These are phyloP conservation scores for Larimichthys polyactis DNA, from an alignment of 2,113 vertebrate species.

Conservation along the genomic window DNA sequence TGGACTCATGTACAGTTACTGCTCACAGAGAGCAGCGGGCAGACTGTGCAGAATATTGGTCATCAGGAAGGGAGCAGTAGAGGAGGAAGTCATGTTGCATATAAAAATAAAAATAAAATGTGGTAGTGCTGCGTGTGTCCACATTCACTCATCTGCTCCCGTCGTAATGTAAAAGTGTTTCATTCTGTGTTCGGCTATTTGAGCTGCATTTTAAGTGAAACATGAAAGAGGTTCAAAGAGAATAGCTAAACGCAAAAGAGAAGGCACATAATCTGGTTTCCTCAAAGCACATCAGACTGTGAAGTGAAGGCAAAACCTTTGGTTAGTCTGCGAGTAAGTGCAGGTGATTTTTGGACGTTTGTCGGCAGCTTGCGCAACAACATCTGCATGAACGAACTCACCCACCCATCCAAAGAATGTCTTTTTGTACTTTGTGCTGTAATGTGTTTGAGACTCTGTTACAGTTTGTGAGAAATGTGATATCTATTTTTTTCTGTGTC, in stretches of 20 bases:
- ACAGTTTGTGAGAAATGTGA: slow-evolving; percentile 63
- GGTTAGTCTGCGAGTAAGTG: neutral
- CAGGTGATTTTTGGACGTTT: slow-evolving; percentile 14
- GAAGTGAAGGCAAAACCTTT: slow-evolving; percentile 32
- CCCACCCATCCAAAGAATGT: slow-evolving; percentile 49
- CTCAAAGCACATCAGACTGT: slow-evolving; percentile 31
- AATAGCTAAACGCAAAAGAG: slow-evolving; percentile 8
- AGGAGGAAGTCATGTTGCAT: neutral
- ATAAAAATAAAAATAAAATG: neutral
- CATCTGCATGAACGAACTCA: slow-evolving; percentile 48
- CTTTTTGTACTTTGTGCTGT: slow-evolving; percentile 65
- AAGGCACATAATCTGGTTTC: slow-evolving; percentile 11
- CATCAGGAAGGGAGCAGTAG: neutral
- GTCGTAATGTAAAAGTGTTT: neutral
- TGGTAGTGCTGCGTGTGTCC: neutral
- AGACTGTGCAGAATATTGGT: neutral
- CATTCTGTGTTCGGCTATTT: slow-evolving; percentile 4
- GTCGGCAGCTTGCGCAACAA: slow-evolving; percentile 18
- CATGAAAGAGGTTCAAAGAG: slow-evolving; percentile 27
- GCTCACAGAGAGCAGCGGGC: neutral
- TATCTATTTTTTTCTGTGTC: slow-evolving; percentile 56
- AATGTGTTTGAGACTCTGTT: slow-evolving; percentile 62
- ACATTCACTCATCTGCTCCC: slow-evolving; percentile 16
- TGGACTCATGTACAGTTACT: neutral
- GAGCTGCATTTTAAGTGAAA: slow-evolving; percentile 4